Evolutionary conservation across 2,797 vertebrate species (phyloP), one percentile per base, ranked within the genome.

Genomic region (Pteronotus mesoamericanus): DNA sequence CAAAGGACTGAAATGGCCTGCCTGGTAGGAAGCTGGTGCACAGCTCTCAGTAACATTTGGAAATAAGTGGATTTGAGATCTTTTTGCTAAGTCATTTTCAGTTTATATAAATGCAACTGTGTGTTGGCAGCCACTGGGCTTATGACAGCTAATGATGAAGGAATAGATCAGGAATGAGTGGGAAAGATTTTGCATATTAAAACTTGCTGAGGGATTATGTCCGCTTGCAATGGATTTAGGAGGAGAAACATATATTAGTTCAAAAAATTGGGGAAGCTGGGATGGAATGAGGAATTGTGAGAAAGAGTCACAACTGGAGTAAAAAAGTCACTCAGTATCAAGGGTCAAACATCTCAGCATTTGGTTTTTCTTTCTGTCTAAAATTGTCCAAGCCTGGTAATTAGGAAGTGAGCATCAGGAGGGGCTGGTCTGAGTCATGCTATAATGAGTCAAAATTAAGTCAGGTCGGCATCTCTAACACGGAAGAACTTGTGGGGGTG

Each of bases 381-480:
- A 98, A 97, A 97, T 72, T 96, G 66, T 95, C 97, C 75, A 96
- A 61, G 96, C 61, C 48, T 96, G 44, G 64, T 92, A 97, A 98
- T 98, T 98, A 97, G 83, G 94, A 98, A 97, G 87, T 79, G 75
- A 98, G 44, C 75, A 94, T 96, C 96, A 95, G 89, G 88, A 97
- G 88, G 84, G 86, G 84, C 94, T 96, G 94, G 34, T 97, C 96
- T 94, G 91, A 98, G 93, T 90, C 97, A 96, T 87, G 84, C 89
- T 97, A 97, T 97, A 97, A 97, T 98, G 91, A 97, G 88, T 97
- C 95, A 97, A 97, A 98, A 97, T 98, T 97, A 86, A 26, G 97
- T 86, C 91, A 96, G 86, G 77, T 92, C 96, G 96, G 86, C 91
- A 95, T 97, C 89, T 53, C 71, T 97, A 97, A 97, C 84, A 77